phyloP scores from a whole-genome alignment of 2,113 vertebrate genomes.

The Nipponia nippon region DNA sequence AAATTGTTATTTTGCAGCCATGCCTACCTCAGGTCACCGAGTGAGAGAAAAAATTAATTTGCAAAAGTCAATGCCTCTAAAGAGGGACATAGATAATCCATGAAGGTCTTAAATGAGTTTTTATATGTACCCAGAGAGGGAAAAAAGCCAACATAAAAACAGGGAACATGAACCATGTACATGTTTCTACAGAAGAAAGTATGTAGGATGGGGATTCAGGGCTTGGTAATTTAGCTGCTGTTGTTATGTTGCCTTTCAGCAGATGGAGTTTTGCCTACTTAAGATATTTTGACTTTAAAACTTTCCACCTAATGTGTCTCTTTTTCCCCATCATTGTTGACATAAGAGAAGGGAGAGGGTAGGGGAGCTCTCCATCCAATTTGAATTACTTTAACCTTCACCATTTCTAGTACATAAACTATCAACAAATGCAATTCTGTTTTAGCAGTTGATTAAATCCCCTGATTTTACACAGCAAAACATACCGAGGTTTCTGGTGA shows the following conservation, averaged over 20 bases:
- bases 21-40: not conserved
- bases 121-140: not conserved
- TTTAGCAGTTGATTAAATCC: not conserved
- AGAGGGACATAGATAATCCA: not conserved
- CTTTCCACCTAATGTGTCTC: not conserved
- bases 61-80: not conserved
- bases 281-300: not conserved
- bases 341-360: not conserved
- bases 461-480: not conserved
- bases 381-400: not conserved
- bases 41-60: not conserved
- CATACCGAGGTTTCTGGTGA: not conserved
- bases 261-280: not conserved
- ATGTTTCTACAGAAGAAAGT: not conserved
- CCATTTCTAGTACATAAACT: not conserved
- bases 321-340: not conserved
- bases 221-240: not conserved
- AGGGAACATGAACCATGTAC: not conserved
- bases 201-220: not conserved
- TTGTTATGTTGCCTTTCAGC: not conserved
- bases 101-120: not conserved
- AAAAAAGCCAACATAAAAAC: not conserved
- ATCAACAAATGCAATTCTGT: not conserved
- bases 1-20: not conserved
- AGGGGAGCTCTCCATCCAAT: not conserved